Evolutionary conservation across 2,888 invertebrate genomes (phyloP).

Genomic region (Lomographa bimaculata): DNA sequence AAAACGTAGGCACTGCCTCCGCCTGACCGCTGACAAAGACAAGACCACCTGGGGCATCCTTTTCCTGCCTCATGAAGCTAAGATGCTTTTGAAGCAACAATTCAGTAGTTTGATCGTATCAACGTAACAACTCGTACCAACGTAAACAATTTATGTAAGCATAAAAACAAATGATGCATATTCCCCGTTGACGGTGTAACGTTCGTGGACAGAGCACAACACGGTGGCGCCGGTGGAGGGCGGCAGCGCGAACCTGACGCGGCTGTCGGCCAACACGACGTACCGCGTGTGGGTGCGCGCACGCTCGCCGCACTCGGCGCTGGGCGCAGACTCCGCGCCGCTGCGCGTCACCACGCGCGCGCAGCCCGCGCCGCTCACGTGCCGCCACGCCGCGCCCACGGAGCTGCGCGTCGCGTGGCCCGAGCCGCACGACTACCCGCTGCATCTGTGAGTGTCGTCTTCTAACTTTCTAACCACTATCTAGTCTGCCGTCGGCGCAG

Average conservation of each 20-base stretch:
- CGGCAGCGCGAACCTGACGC: conserved; percentile 76
- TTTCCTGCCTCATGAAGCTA: too few species aligned
- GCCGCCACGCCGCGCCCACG: conserved; percentile 49
- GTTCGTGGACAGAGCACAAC: conserved; percentile 78
- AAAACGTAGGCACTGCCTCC: too few species aligned
- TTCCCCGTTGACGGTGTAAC: too few species aligned
- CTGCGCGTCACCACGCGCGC: conserved; percentile 87
- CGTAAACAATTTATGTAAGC: too few species aligned
- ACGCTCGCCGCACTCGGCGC: conserved; percentile 86
- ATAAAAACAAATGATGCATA: too few species aligned
- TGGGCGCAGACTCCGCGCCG: conserved; percentile 83
- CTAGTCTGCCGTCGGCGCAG: too few species aligned
- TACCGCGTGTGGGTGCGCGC: conserved; percentile 91
- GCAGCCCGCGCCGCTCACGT: conserved; percentile 87
- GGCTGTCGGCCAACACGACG: conserved; percentile 86
- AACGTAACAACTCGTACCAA: too few species aligned
- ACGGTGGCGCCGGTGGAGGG: conserved; percentile 67
- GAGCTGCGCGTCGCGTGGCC: conserved; percentile 87
- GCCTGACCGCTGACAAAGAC: too few species aligned
- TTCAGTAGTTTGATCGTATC: too few species aligned
- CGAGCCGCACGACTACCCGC: conserved; percentile 63
- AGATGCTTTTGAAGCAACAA: too few species aligned
- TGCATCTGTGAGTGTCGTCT: conserved; percentile 61
- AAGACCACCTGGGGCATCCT: too few species aligned
- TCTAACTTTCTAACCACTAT: too few species aligned